Conservation (phyloP, 1,140 invertebrate genomes). For the Lasioglossum baleicum region DNA sequence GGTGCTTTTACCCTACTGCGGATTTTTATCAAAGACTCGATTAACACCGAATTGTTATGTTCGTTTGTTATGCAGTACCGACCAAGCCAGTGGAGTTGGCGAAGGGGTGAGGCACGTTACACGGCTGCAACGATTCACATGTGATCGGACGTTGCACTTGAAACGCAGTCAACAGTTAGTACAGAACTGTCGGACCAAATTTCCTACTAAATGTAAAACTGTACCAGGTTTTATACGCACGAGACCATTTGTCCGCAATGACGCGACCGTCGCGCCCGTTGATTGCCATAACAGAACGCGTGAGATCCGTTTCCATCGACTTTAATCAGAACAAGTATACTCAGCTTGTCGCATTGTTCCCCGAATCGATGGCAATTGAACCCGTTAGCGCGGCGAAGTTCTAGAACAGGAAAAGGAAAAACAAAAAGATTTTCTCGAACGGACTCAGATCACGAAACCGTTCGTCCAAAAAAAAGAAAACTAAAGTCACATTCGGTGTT, state of each 20-base stretch:
- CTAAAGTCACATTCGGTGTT: no score
- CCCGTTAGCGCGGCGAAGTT: neutral
- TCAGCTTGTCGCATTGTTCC: slow-evolving; percentile 2
- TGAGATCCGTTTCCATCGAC: neutral
- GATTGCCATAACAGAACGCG: slow-evolving; percentile 17
- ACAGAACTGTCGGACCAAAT: slow-evolving; percentile 73
- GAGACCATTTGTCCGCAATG: slow-evolving; percentile 23
- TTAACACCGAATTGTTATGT: neutral
- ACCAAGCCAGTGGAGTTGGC: slow-evolving; percentile 95
- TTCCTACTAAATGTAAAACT: slow-evolving; percentile 72
- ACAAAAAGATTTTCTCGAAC: neutral
- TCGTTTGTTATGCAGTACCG: slow-evolving; percentile 86
- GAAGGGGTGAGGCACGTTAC: slow-evolving; percentile 92
- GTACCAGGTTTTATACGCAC: slow-evolving; percentile 38
- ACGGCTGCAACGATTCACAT: slow-evolving; percentile 96
- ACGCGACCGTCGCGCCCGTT: slow-evolving; percentile 16
- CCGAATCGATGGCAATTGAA: slow-evolving; percentile 8
- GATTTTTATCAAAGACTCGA: no score
- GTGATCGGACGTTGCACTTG: slow-evolving; percentile 78
- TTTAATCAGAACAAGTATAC: neutral
- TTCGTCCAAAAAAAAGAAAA: no score
- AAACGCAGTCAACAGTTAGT: slow-evolving; percentile 64
- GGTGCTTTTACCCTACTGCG: no score
- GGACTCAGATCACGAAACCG: no score
- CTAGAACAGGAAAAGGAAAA: neutral